Evolutionary conservation across 2,888 invertebrate genomes (phyloP).

Genomic region (Heliconius charithonia): DNA sequence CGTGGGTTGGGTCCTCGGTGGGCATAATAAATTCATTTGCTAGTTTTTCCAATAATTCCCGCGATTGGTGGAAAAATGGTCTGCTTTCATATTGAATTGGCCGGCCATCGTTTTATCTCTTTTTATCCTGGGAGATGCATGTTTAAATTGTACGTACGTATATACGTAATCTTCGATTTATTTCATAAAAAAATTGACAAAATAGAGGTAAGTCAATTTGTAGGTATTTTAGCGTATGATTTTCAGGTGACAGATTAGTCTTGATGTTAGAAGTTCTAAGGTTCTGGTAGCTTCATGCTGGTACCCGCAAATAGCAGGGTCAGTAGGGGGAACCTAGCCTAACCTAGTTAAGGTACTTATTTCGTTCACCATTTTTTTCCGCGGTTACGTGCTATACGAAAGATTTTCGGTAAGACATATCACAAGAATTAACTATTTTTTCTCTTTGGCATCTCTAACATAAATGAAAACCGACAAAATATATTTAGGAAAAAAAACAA

Average conservation of each 20-base stretch:
- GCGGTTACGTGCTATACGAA: background rate
- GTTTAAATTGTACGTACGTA: slow-evolving; percentile 24
- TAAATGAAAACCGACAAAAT: too few relatives aligned
- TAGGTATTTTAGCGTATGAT: too few relatives aligned
- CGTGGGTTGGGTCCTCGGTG: slow-evolving; percentile 54
- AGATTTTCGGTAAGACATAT: too few relatives aligned
- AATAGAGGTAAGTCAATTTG: too few relatives aligned
- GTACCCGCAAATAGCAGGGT: background rate
- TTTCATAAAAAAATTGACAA: background rate
- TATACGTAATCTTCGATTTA: slow-evolving; percentile 29
- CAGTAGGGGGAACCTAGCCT: background rate
- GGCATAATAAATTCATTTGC: slow-evolving; percentile 81
- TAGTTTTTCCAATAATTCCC: slow-evolving; percentile 82
- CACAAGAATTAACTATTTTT: too few relatives aligned
- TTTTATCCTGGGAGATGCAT: slow-evolving; percentile 58
- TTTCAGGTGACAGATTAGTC: too few relatives aligned
- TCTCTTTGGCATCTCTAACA: too few relatives aligned
- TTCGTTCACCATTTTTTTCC: background rate
- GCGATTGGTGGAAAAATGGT: slow-evolving; percentile 81
- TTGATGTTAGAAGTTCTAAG: too few relatives aligned
- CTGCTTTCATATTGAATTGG: slow-evolving; percentile 67
- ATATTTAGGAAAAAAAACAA: too few relatives aligned
- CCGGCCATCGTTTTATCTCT: slow-evolving; percentile 65
- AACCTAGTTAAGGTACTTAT: background rate
- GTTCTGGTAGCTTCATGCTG: background rate